Evolutionary conservation across 2,797 vertebrate species (phyloP).

Genomic region (Ibycter americanus): DNA sequence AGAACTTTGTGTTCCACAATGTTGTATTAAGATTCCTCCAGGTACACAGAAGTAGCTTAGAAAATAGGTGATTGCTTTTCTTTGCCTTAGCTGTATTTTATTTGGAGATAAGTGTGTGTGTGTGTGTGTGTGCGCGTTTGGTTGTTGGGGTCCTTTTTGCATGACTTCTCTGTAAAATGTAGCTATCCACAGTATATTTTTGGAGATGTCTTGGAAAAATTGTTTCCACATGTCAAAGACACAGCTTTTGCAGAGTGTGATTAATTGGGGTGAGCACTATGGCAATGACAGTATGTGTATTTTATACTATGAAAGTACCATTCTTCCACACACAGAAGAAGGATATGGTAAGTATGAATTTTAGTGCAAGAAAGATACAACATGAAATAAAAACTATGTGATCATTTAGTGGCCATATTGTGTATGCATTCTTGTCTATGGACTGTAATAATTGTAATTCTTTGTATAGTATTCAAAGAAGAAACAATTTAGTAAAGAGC

Average conservation of each 20-base stretch:
- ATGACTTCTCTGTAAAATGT: not conserved
- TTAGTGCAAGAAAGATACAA: not conserved
- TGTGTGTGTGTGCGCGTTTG: too few species aligned
- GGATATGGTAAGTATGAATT: not conserved
- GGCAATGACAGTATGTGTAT: not conserved
- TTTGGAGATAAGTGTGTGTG: not conserved
- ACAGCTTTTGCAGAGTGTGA: not conserved
- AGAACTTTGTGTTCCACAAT: not conserved
- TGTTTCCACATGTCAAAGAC: not conserved
- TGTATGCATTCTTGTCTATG: not conserved
- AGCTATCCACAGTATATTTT: not conserved
- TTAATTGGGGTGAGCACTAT: not conserved
- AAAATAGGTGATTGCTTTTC: not conserved
- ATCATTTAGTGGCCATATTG: not conserved
- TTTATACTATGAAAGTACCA: not conserved
- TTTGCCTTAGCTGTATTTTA: not conserved
- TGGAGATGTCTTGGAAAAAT: not conserved
- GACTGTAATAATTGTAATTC: not conserved
- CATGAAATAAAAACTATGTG: not conserved
- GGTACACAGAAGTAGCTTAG: not conserved
- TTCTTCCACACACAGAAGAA: not conserved
- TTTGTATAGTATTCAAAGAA: not conserved
- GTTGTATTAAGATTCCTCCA: not conserved
- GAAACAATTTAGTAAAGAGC: not conserved
- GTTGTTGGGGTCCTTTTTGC: too few species aligned